Base-by-base conservation (phyloP, 2,888 invertebrate genomes). In the Nephrotoma appendiculata region DNA sequence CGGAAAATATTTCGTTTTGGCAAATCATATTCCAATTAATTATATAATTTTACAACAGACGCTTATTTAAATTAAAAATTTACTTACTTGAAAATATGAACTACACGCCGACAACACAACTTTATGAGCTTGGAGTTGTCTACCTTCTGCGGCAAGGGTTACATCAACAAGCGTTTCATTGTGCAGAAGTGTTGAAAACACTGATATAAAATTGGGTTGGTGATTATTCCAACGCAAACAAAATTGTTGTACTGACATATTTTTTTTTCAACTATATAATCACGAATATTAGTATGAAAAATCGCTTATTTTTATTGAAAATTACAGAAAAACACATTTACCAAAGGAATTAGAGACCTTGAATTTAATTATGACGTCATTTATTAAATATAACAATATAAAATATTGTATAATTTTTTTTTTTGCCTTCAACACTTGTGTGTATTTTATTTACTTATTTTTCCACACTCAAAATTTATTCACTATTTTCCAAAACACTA, bases 221-320 rank as follows among this genome's bases (percentile, higher is more conserved):
- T 98, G 97, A 93, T 97, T 97, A 92, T 98, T 98, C 98, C 98
- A 98, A 89, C 97, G 92, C 89, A 96, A 92, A 90, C 96, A 96
- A 90, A 96, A 96, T 90, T 96, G 96, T 91, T 96, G 96, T 90
- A 94, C 93, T 88, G 94, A 93, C 95, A 94, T 95, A 71, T 19
- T 71, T 92, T 92, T 31, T 89, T 86, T 71, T 85, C 85, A 86
- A 57, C 86, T 87, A 86, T 44, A 42, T 71, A 31, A 71, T 71
- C 71, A 71, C 71, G 31, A 71, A 31, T 71, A 71, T 71, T 52
- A 5, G n/a, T 31, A 71, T 71, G 71, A 71, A 85, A 85, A 85
- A 12, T 85, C 85, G 43, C 15, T 44, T 85, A 85, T 44, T 44
- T 85, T 85, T 43, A 85, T 85, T 44, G 44, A 85, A 85, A 85